A percentile compares a stretch with the other conserved stretches of the same genome.
Evolutionary conservation across 2,888 invertebrate genomes (phyloP).

Genomic region (Mimas tiliae): DNA sequence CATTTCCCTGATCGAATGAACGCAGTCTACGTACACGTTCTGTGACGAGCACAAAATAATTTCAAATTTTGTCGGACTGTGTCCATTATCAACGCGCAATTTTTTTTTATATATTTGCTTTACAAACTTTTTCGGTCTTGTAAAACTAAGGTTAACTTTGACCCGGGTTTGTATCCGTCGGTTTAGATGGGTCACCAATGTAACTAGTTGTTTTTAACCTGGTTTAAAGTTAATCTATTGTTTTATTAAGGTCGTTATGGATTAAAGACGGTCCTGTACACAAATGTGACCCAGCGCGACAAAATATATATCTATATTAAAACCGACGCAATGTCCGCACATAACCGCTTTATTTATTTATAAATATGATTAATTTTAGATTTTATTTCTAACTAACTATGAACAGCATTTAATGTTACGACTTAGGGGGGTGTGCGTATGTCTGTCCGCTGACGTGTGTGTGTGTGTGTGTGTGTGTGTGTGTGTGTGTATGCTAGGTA

Average conservation of each 20-base stretch:
- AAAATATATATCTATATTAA: constrained; percentile 8
- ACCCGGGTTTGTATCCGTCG: too few species aligned
- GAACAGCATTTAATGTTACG: constrained; percentile 72
- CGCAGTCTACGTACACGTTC: constrained; percentile 9
- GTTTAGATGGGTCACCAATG: too few species aligned
- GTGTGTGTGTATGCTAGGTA: constrained; percentile 5
- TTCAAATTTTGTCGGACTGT: constrained; percentile 13
- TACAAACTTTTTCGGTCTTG: background rate
- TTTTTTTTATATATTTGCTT: constrained; percentile 24
- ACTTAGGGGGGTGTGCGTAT: constrained; percentile 52
- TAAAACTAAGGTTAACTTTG: too few species aligned
- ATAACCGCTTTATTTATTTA: constrained; percentile 27
- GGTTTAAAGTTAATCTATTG: too few species aligned
- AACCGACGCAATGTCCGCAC: constrained; percentile 14
- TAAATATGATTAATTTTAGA: constrained; percentile 26
- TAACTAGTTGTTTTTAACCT: too few species aligned
- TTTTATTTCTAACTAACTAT: constrained; percentile 28
- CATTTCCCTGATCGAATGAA: constrained; percentile 2
- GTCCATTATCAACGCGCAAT: constrained; percentile 9
- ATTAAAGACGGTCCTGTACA: constrained; percentile 3
- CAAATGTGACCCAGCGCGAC: constrained; percentile 2
- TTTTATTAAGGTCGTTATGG: too few species aligned
- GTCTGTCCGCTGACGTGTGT: constrained; percentile 24
- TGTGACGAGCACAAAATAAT: constrained; percentile 24
- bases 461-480: background rate